These are phyloP conservation scores for Plagodis dolabraria DNA, from an alignment of 2,888 invertebrate species.

Conservation along the genomic window DNA sequence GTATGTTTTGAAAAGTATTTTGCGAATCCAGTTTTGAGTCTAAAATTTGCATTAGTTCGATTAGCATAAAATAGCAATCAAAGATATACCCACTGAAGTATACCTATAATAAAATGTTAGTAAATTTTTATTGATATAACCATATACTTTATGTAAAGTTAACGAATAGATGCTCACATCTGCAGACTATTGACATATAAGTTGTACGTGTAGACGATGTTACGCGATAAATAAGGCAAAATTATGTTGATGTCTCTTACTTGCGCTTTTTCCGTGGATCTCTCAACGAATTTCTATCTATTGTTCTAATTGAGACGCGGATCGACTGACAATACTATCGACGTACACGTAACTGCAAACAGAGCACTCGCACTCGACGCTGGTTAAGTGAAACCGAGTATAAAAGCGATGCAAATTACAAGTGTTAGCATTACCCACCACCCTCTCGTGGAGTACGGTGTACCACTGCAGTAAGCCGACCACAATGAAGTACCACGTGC, in stretches of 20 bases:
- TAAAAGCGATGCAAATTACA: slow-evolving; percentile 83
- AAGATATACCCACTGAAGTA: background rate
- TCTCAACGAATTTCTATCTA: slow-evolving; percentile 77
- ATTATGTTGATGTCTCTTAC: slow-evolving; percentile 53
- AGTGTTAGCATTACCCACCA: slow-evolving; percentile 75
- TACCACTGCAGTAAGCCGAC: slow-evolving; percentile 50
- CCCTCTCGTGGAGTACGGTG: slow-evolving; percentile 71
- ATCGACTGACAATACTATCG: slow-evolving; percentile 69
- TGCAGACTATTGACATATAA: slow-evolving; percentile 13
- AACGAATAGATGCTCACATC: slow-evolving; percentile 3
- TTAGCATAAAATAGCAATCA: slow-evolving; percentile 8
- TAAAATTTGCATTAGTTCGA: background rate
- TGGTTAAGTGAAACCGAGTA: slow-evolving; percentile 77
- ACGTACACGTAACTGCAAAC: slow-evolving; percentile 69
- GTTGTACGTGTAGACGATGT: slow-evolving; percentile 19
- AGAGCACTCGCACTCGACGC: slow-evolving; percentile 66
- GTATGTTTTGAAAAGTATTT: no score
- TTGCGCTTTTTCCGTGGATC: slow-evolving; percentile 60
- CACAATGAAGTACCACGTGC: slow-evolving; percentile 79
- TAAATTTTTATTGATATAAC: slow-evolving; percentile 1
- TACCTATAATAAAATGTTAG: background rate
- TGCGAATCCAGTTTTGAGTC: no score
- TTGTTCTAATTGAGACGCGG: slow-evolving; percentile 73
- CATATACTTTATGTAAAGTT: slow-evolving; percentile 10
- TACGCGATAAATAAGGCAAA: slow-evolving; percentile 53